A percentile compares a stretch with the other conserved stretches of the same genome.
Evolutionary conservation across 2,888 invertebrate genomes (phyloP).

Genomic region (Papilio protenor): DNA sequence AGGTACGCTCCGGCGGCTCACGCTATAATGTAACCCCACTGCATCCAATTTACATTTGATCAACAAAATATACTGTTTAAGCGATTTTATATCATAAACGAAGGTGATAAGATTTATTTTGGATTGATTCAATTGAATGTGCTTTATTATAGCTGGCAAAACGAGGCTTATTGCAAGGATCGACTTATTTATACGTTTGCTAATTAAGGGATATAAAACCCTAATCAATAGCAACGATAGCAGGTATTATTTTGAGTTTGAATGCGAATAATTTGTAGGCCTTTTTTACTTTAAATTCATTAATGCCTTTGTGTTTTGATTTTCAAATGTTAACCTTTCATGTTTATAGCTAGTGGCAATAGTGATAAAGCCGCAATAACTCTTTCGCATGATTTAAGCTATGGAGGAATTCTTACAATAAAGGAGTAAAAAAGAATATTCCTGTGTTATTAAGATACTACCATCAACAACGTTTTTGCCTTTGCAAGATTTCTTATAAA

Average conservation of each 20-base stretch:
- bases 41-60: slow-evolving; percentile 19
- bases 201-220: neutral
- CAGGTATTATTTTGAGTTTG: neutral
- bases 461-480: neutral
- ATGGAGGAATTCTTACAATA: too few relatives aligned
- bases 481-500: neutral
- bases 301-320: too few relatives aligned
- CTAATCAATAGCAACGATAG: neutral
- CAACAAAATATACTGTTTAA: slow-evolving; percentile 5
- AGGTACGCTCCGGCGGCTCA: neutral
- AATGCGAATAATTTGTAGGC: neutral
- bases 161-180: neutral
- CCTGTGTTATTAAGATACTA: too few relatives aligned
- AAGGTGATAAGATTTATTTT: neutral
- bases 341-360: too few relatives aligned
- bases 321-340: too few relatives aligned
- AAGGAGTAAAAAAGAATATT: too few relatives aligned
- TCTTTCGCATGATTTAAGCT: too few relatives aligned
- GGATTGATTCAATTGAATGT: too few relatives aligned
- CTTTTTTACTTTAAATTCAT: too few relatives aligned
- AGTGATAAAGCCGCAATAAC: too few relatives aligned
- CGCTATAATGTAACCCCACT: slow-evolving; percentile 7
- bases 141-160: neutral
- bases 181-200: neutral
- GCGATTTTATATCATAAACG: neutral